A percentile compares a stretch with the other conserved stretches of the same genome.
phyloP scores from a whole-genome alignment of 1,140 invertebrate genomes.

The Thaumatotibia leucotreta region DNA sequence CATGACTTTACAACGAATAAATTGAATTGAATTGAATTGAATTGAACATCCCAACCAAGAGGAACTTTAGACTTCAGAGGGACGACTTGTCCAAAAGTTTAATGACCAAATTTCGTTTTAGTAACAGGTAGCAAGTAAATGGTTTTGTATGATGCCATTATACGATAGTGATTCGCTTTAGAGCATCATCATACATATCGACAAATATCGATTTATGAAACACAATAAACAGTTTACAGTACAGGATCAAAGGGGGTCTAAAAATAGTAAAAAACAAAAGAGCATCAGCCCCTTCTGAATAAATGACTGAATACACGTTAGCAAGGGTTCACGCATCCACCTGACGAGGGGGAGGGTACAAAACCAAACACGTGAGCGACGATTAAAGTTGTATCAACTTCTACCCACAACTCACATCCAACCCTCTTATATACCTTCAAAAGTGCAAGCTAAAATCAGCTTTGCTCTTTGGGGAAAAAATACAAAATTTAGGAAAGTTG shows the following conservation, averaged over 20 bases:
- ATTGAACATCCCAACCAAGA: no score
- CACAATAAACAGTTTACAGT: neutral
- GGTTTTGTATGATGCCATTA: no score
- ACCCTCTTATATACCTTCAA: neutral
- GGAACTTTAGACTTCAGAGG: no score
- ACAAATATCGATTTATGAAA: neutral
- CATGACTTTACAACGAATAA: no score
- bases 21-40: no score
- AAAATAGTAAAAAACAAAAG: neutral
- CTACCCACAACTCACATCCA: neutral
- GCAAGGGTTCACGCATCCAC: neutral
- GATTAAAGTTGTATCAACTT: slow-evolving; percentile 1
- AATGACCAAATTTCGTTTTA: no score
- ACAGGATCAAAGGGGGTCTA: neutral
- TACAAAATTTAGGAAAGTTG: neutral
- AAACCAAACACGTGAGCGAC: neutral
- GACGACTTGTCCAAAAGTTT: no score
- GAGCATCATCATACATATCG: no score
- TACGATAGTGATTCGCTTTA: no score
- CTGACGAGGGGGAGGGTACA: neutral
- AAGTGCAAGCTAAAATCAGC: neutral
- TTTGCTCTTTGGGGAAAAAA: neutral
- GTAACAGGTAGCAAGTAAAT: no score
- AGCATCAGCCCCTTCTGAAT: neutral
- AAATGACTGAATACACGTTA: neutral